Percentiles rank a stretch among this genome's conserved stretches.
phyloP scores from a whole-genome alignment of 2,888 invertebrate species.

The Chouioia cunea region DNA sequence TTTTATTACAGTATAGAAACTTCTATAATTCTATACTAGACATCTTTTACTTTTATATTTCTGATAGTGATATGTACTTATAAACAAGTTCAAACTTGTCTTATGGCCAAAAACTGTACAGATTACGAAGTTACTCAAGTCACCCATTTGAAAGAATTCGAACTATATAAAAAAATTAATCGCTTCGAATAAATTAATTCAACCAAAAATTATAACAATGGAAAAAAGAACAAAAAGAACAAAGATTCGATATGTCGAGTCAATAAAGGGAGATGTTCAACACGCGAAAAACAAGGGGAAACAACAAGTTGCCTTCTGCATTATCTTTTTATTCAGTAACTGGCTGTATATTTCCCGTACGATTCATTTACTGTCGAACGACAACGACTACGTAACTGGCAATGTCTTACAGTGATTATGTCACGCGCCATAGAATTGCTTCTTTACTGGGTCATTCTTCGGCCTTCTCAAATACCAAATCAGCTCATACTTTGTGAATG shows the following conservation, averaged over 20 bases:
- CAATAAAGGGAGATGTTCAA: neutral
- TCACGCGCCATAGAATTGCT: slow-evolving; percentile 54
- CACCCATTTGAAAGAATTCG: neutral
- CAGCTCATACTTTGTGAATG: slow-evolving; percentile 27
- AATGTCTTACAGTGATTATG: slow-evolving; percentile 58
- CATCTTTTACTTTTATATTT: no score
- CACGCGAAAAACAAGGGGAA: neutral
- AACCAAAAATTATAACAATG: slow-evolving; percentile 16
- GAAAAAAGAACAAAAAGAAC: neutral
- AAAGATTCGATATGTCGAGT: slow-evolving; percentile 11
- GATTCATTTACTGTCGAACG: slow-evolving; percentile 57
- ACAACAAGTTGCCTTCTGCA: neutral
- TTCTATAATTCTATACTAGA: no score
- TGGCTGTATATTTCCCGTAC: slow-evolving; percentile 50
- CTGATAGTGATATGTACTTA: no score
- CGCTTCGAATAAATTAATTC: slow-evolving; percentile 4
- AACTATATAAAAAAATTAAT: neutral
- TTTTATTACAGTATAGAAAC: no score
- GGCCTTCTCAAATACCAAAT: slow-evolving; percentile 24
- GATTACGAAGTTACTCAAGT: no score
- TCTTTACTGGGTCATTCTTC: slow-evolving; percentile 50
- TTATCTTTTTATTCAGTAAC: slow-evolving; percentile 7
- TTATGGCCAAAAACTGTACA: no score
- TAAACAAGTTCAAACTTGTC: no score
- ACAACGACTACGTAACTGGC: slow-evolving; percentile 50